Conservation (phyloP, 2,113 vertebrate genomes). For the Crotalus helleri region DNA sequence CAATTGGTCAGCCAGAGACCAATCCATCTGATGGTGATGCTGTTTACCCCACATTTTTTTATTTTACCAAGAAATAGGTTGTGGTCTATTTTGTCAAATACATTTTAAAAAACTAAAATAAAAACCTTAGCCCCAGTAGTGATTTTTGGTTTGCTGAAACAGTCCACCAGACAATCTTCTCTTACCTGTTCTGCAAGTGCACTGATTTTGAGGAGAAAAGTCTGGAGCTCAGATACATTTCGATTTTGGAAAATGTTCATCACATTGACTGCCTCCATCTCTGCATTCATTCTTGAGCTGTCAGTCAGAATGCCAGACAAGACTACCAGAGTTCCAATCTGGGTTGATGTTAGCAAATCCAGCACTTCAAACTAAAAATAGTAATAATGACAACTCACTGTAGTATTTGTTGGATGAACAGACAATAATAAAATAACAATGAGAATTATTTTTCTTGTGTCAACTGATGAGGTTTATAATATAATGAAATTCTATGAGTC, state of each 20-base stretch:
- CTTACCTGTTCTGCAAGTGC: constrained; percentile 26
- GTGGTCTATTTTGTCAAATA: too few species aligned
- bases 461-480: neutral
- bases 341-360: constrained; percentile 26
- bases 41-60: too few species aligned
- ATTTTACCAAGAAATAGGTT: too few species aligned
- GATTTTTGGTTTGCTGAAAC: neutral
- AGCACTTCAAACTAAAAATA: constrained; percentile 32
- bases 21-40: too few species aligned
- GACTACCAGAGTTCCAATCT: constrained; percentile 29
- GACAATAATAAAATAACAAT: neutral
- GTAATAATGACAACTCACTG: neutral
- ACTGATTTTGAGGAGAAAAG: constrained; percentile 18
- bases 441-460: neutral
- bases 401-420: neutral
- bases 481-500: neutral
- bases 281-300: neutral
- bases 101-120: neutral
- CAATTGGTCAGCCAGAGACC: too few species aligned
- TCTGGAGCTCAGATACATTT: neutral
- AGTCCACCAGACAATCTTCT: neutral
- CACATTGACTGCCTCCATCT: neutral
- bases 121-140: neutral
- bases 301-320: constrained; percentile 1
- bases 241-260: neutral